Percentiles rank a stretch among this genome's conserved stretches.
phyloP scores from a whole-genome alignment of 1,140 invertebrate species.

The Drosophila quadrilineata region DNA sequence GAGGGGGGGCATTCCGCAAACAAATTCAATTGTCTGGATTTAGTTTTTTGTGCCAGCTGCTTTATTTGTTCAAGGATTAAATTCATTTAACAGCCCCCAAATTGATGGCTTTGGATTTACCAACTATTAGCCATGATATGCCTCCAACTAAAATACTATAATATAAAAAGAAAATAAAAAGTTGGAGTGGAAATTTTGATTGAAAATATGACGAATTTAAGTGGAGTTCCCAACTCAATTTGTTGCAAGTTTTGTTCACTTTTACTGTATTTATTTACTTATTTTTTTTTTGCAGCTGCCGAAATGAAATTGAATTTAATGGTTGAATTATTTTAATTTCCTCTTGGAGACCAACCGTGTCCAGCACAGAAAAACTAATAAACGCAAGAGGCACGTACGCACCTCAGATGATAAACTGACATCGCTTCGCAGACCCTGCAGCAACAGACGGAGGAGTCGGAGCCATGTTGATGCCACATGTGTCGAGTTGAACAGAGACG shows the following conservation, averaged over 20 bases:
- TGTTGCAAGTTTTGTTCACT: too few relatives aligned
- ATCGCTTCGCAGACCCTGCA: background rate
- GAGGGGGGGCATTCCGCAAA: constrained; percentile 8
- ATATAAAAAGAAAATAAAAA: background rate
- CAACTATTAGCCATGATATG: constrained; percentile 2
- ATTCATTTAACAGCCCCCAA: constrained; percentile 35
- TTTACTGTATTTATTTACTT: too few relatives aligned
- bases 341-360: constrained; percentile 52
- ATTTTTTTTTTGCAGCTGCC: constrained; percentile 24
- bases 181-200: too few relatives aligned
- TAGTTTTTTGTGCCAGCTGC: constrained; percentile 35
- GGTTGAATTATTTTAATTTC: constrained; percentile 74
- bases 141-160: background rate
- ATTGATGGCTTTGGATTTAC: constrained; percentile 31
- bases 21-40: constrained; percentile 66
- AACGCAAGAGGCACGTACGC: constrained; percentile 21
- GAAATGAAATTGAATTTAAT: constrained; percentile 64
- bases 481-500: too few relatives aligned
- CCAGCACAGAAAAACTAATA: constrained; percentile 46
- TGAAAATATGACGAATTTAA: too few relatives aligned
- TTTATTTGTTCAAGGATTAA: constrained; percentile 36
- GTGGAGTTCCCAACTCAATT: too few relatives aligned
- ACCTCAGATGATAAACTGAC: constrained; percentile 26
- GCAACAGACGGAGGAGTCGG: background rate
- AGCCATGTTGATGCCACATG: background rate